phyloP scores from a whole-genome alignment of 1,140 invertebrate genomes.

The Drosophila tropicalis region DNA sequence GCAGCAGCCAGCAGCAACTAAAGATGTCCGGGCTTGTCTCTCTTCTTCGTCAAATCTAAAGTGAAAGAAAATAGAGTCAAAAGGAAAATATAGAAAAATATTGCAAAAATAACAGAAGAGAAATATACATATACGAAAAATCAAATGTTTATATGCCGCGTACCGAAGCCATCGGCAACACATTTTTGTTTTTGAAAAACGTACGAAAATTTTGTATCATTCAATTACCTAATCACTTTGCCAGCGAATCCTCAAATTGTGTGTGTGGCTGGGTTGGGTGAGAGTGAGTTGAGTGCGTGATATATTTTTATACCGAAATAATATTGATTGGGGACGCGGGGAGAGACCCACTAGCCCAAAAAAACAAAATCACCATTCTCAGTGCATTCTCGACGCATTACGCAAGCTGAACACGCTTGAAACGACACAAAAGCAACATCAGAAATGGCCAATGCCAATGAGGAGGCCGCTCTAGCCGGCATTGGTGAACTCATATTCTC shows the following conservation, averaged over 20 bases:
- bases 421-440: conserved; percentile 29
- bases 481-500: conserved; percentile 86
- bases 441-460: conserved; percentile 39
- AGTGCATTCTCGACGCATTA: conserved; percentile 61
- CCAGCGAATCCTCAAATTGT: conserved; percentile 39
- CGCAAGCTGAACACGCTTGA: conserved; percentile 44
- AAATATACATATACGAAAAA: conserved; percentile 8
- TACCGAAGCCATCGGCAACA: neutral
- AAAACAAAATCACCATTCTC: conserved; percentile 5
- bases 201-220: conserved; percentile 41
- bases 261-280: conserved; percentile 23
- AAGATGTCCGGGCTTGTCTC: conserved; percentile 12
- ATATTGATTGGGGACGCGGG: conserved; percentile 5
- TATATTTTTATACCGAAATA: conserved; percentile 44
- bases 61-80: conserved; percentile 5
- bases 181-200: conserved; percentile 23
- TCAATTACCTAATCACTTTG: conserved; percentile 76
- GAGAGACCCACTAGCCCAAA: conserved; percentile 5
- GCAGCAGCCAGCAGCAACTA: conserved; percentile 33
- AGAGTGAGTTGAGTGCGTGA: conserved; percentile 57
- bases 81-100: conserved; percentile 21
- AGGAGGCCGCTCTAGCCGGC: conserved; percentile 56
- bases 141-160: conserved; percentile 7
- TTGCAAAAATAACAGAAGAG: neutral
- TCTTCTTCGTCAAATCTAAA: conserved; percentile 2